A percentile compares a stretch with the other conserved stretches of the same genome.
Evolutionary conservation across 2,797 vertebrate species (phyloP).

Genomic region (Clarias fuscus): DNA sequence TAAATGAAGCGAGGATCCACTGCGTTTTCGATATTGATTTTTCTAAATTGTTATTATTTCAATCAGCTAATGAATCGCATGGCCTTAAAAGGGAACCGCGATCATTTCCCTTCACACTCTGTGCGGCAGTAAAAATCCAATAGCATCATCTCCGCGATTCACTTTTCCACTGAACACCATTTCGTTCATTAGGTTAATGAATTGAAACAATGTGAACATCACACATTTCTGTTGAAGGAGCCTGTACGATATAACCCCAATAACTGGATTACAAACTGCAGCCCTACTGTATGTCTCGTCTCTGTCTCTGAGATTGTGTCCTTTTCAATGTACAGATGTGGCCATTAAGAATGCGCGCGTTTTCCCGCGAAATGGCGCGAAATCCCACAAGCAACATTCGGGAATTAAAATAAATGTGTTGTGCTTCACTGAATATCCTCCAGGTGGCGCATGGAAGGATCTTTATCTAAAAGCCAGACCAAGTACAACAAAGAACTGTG

Average conservation of each 20-base stretch:
- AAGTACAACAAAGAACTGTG: too few relatives aligned
- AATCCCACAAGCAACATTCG: too few relatives aligned
- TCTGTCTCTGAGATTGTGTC: neutral
- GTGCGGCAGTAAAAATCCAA: conserved; percentile 9
- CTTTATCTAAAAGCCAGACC: too few relatives aligned
- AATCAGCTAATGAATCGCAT: conserved; percentile 44
- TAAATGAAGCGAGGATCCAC: conserved; percentile 12
- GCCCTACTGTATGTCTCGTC: neutral
- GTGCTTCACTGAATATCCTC: too few relatives aligned
- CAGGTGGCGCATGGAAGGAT: too few relatives aligned
- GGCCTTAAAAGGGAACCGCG: conserved; percentile 2
- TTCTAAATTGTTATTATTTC: conserved; percentile 52
- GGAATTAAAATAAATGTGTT: too few relatives aligned
- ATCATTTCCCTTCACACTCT: neutral
- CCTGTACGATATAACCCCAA: neutral
- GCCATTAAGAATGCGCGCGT: too few relatives aligned
- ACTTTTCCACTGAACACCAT: neutral
- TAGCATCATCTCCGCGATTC: neutral
- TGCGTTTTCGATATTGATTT: conserved; percentile 46
- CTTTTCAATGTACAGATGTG: too few relatives aligned
- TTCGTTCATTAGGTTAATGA: conserved; percentile 12
- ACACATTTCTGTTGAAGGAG: neutral
- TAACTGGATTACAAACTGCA: neutral
- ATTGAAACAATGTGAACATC: conserved; percentile 5
- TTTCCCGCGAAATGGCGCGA: too few relatives aligned